Base-by-base conservation (phyloP, 2,113 vertebrate species). In the Hymenochirus boettgeri region DNA sequence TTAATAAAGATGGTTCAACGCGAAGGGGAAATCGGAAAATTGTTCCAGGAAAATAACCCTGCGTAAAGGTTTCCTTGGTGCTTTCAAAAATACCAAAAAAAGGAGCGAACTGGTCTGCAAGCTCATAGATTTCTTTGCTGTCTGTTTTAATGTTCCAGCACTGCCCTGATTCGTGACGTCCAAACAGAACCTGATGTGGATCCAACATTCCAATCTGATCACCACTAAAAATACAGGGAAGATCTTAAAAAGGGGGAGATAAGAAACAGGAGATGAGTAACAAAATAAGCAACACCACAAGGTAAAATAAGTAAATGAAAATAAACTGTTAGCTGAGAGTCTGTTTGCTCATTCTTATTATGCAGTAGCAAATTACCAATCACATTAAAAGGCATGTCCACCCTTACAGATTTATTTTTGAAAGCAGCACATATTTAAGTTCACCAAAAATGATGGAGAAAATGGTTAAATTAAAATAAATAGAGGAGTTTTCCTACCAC, bases 201-300 rank as follows among this genome's bases (percentile, higher is more conserved):
- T 99, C 96, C 80, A 99, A 77, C 86, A 99, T 94, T 62, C 94
- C 96, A 77, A 99, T 98, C 82, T 99, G 95, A 73, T 96, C 91
- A 75, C 94, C 93, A 69, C 96, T 99, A 72, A 99, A 98, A 80
- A 99, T 99, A 80, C 96, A 96, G 62, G 96, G 96, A 63, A 95
- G 93, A 87, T 99, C 96, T 99, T 76, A 29, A 83, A 73, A 53
- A n/a, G 51, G 17, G 39, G 39, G 13, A 65, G 58, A 27, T 25
- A 75, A 78, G 6, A 2, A 72, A 48, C 1, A 76, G 12, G 24
- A 57, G 23, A 31, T 50, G 2, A 13, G 33, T 35, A 35, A 12
- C 10, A 35, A 13, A 35, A 35, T n/a, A n/a, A n/a, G n/a, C n/a
- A n/a, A n/a, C n/a, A n/a, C n/a, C n/a, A n/a, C n/a, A n/a, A n/a